Base-by-base conservation (phyloP, 2,888 invertebrate species). In the Cheilosia pagana region DNA sequence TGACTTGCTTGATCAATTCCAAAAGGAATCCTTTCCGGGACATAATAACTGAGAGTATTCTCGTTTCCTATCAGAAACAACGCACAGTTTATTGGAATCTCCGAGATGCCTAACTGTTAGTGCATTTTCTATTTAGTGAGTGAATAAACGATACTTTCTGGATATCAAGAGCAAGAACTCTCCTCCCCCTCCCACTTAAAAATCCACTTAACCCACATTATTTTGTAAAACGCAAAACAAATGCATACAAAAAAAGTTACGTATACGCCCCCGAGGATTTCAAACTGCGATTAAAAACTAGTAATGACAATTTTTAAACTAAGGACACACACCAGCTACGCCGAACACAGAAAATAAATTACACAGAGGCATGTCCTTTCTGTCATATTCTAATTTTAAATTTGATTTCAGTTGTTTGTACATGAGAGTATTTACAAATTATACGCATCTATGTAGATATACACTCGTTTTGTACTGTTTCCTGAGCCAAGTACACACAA, bases 361-460 rank as follows among this genome's bases (percentile, higher is more conserved):
- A 35, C 1, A 31, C 28, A 59, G 14, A 67, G 8, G 14, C n/a
- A n/a, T 23, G 5, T 43, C 59, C 41, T 28, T 35, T 7, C 35
- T 19, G 43, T 35, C 28, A 31, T 16, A 41, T 16, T 25, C 25
- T 57, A 63, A 50, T 78, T 68, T 48, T n/a, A 55, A 59, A 59
- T 48, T 41, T 52, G 65, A 75, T 67, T 75, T 65, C 75, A 75
- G 67, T 63, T 55, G 35, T 53, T 48, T 23, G 81, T 68, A 81
- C 74, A 74, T 79, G 79, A 72, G 31, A 72, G 14, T 16, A 65
- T 72, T 52, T n/a, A 63, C 59, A 57, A 72, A 35, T 57, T 31
- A 25, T 3, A 65, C 41, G 63, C 65, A 48, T 48, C 59, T 50
- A 25, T 3, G 14, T n/a, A 14, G 25, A 53, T 50, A 21, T 21